Conservation (phyloP, 2,888 invertebrate species). For the Leucozona laternaria region DNA sequence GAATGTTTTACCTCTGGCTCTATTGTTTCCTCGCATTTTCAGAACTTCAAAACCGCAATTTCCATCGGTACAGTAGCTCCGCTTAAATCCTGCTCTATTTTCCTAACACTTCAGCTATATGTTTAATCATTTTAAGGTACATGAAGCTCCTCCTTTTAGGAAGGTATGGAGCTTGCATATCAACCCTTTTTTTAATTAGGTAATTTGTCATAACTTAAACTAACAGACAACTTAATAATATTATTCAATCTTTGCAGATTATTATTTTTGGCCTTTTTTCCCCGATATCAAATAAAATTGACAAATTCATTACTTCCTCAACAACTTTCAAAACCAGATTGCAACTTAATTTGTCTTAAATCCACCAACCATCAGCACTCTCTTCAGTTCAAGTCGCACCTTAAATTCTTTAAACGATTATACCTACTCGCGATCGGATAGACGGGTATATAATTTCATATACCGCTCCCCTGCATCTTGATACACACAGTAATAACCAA, state of each 20-base stretch:
- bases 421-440: background rate
- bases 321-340: constrained; percentile 30
- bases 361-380: background rate
- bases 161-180: too few species aligned
- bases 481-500: constrained; percentile 16
- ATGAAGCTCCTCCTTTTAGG: too few species aligned
- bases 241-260: background rate
- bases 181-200: too few species aligned
- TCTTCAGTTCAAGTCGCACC: constrained; percentile 43
- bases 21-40: too few species aligned
- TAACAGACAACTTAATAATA: background rate
- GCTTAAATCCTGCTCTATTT: too few species aligned
- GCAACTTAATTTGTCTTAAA: constrained; percentile 55
- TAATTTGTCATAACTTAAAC: background rate
- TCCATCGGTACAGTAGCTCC: too few species aligned
- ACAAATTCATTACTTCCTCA: constrained; percentile 13
- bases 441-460: background rate
- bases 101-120: too few species aligned
- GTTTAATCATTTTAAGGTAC: too few species aligned
- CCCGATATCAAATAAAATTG: background rate
- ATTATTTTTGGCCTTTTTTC: background rate
- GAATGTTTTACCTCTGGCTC: too few species aligned
- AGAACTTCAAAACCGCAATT: too few species aligned
- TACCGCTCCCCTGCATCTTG: constrained; percentile 46
- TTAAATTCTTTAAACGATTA: constrained; percentile 46